phyloP scores from a whole-genome alignment of 2,888 invertebrate species.

The Cantharis nigra region DNA sequence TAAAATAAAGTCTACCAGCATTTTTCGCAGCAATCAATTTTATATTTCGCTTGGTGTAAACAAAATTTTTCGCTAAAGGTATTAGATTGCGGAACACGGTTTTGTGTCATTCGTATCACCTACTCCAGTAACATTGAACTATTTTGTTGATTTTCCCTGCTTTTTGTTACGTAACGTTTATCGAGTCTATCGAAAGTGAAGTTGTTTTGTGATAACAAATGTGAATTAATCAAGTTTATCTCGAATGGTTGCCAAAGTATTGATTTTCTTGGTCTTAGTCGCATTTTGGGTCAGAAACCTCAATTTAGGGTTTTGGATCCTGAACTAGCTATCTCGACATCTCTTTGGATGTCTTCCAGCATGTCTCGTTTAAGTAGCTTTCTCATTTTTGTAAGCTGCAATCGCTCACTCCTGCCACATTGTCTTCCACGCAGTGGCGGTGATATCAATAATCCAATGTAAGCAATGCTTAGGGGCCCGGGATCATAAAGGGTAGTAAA shows the following conservation, averaged over 20 bases:
- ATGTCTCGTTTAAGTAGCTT: neutral
- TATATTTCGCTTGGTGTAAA: neutral
- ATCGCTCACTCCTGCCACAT: neutral
- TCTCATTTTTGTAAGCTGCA: neutral
- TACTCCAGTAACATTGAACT: neutral
- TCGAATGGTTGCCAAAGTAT: neutral
- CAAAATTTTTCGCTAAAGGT: neutral
- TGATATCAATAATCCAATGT: too few relatives aligned
- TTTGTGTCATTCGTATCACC: neutral
- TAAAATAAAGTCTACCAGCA: neutral
- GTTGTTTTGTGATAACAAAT: neutral
- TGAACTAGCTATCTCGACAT: neutral
- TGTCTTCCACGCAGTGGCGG: too few relatives aligned
- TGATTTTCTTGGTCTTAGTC: neutral
- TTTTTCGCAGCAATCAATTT: neutral
- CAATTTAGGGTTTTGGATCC: neutral
- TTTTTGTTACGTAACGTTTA: neutral
- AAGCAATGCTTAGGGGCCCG: too few relatives aligned
- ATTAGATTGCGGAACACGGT: neutral
- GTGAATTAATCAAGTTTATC: constrained; percentile 7
- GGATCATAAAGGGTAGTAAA: too few relatives aligned
- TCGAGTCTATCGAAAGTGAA: neutral
- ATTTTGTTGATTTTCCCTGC: neutral
- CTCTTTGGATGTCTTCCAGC: neutral
- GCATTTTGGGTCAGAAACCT: neutral